Percentiles rank a stretch among this genome's conserved stretches.
phyloP scores from a whole-genome alignment of 2,888 invertebrate genomes.

The Rosalia funebris region DNA sequence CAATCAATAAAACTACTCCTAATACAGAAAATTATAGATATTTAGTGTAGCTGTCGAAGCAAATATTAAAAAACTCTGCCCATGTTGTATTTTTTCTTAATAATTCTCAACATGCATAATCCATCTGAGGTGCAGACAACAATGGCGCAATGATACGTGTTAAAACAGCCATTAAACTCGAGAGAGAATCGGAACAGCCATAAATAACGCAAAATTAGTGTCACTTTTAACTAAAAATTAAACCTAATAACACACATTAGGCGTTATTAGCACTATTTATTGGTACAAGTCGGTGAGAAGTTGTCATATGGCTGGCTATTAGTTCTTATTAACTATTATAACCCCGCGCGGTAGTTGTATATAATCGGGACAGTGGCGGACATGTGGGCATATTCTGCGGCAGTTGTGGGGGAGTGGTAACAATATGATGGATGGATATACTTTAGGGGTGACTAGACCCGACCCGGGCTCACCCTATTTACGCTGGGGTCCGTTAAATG shows the following conservation, averaged over 20 bases:
- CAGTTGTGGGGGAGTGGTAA: slow-evolving; percentile 59
- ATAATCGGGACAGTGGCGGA: slow-evolving; percentile 33
- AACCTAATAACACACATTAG: slow-evolving; percentile 47
- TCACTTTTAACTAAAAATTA: slow-evolving; percentile 40
- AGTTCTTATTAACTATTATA: slow-evolving; percentile 38
- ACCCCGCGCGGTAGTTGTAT: slow-evolving; percentile 1
- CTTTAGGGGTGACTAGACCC: slow-evolving; percentile 48
- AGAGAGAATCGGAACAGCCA: slow-evolving; percentile 13
- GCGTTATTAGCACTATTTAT: slow-evolving; percentile 45
- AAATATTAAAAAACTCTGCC: no score
- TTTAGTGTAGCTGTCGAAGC: no score
- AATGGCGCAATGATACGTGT: slow-evolving; percentile 4
- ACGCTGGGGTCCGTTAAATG: slow-evolving; percentile 46
- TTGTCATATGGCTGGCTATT: slow-evolving; percentile 49
- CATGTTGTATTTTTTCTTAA: no score
- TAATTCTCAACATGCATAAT: no score
- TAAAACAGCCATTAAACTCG: slow-evolving; percentile 25
- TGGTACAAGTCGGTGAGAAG: slow-evolving; percentile 40
- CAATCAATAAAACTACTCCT: no score
- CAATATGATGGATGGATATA: slow-evolving; percentile 55
- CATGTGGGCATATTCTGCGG: slow-evolving; percentile 49
- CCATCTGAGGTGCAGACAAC: background rate
- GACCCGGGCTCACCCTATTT: slow-evolving; percentile 46
- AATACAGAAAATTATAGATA: no score
- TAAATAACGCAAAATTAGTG: slow-evolving; percentile 37